Percentiles rank a stretch among this genome's conserved stretches.
Evolutionary conservation across 2,113 vertebrate species (phyloP).

Genomic region (Probosciger aterrimus): DNA sequence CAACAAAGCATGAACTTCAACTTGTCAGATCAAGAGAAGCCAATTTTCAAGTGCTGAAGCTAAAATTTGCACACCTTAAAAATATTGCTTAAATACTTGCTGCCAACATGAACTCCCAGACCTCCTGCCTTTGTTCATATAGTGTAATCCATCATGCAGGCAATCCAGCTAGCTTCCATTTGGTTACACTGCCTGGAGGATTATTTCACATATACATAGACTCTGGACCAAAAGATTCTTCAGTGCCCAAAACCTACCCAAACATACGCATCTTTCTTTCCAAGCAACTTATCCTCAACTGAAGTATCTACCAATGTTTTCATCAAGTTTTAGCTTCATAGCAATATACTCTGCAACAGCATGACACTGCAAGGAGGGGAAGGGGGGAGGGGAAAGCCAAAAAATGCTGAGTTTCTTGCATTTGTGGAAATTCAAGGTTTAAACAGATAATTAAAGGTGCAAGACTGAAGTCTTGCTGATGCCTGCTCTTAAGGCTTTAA

Average conservation of each 20-base stretch:
- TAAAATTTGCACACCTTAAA: conserved; percentile 6
- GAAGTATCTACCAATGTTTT: background rate
- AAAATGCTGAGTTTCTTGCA: conserved; percentile 16
- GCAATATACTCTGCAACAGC: background rate
- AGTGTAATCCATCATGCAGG: background rate
- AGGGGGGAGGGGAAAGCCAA: background rate
- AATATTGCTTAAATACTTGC: background rate
- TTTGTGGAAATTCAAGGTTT: conserved; percentile 12
- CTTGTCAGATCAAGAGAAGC: conserved; percentile 14
- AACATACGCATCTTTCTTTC: background rate
- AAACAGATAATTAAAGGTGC: conserved; percentile 4
- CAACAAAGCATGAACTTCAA: conserved; percentile 36
- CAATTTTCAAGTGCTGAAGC: conserved; percentile 20
- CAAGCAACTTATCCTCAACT: background rate
- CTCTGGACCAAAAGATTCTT: background rate
- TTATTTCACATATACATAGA: background rate
- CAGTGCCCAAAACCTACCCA: background rate
- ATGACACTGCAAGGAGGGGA: background rate
- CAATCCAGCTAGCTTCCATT: background rate
- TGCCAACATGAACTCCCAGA: background rate
- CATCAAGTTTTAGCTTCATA: background rate
- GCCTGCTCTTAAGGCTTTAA: conserved; percentile 14
- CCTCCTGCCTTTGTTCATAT: background rate
- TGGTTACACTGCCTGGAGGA: background rate
- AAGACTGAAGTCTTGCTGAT: conserved; percentile 40